Evolutionary conservation across 2,888 invertebrate species (phyloP).

Genomic region (Troides aeacus): DNA sequence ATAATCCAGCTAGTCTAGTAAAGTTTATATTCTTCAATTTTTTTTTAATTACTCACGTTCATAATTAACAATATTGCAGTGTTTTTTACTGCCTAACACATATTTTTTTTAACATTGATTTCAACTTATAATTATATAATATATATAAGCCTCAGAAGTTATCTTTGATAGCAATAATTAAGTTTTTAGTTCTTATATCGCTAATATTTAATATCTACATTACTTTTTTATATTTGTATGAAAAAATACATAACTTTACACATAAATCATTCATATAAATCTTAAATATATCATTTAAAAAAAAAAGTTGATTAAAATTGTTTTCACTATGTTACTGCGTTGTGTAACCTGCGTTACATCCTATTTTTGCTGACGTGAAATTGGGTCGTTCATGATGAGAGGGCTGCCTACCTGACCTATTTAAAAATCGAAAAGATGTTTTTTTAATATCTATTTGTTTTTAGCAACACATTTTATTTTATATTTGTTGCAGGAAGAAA

Average conservation of each 20-base stretch:
- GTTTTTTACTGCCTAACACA: neutral
- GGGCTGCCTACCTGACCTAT: slow-evolving; percentile 25
- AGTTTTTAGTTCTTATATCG: no score
- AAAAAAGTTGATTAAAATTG: slow-evolving; percentile 3
- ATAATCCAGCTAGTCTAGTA: neutral
- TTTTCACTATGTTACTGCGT: slow-evolving; percentile 15
- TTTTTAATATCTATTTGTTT: slow-evolving; percentile 5
- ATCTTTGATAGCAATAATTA: no score
- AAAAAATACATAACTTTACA: no score
- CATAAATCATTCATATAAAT: neutral
- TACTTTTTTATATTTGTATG: no score
- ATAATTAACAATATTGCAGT: neutral
- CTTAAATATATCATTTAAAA: neutral
- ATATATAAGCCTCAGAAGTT: no score
- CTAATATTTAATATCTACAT: no score
- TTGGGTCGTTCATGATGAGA: slow-evolving; percentile 27
- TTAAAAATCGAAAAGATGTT: slow-evolving; percentile 24
- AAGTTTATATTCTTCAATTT: neutral
- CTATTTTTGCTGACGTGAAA: slow-evolving; percentile 28
- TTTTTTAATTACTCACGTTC: neutral
- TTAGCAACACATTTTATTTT: neutral
- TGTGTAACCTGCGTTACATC: slow-evolving; percentile 29
- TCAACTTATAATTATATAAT: no score
- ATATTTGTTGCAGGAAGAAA: neutral
- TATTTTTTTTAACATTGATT: neutral